Evolutionary conservation across 2,113 vertebrate species (phyloP).

Genomic region (Semnornis frantzii): DNA sequence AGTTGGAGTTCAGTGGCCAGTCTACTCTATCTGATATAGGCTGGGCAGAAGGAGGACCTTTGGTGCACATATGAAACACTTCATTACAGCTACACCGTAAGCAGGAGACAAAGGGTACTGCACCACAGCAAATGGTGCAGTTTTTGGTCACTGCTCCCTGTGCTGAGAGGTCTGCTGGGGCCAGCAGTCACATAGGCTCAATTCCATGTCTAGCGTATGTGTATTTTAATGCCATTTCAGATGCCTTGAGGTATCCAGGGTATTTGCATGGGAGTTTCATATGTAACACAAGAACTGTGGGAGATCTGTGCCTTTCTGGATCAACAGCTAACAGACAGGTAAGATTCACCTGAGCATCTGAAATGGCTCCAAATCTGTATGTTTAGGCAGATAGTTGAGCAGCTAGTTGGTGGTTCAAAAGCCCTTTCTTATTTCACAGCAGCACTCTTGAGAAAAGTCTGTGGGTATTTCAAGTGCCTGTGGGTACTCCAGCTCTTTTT

Average conservation of each 20-base stretch:
- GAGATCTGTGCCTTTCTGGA: not conserved
- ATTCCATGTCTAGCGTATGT: not conserved
- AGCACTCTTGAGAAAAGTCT: rapidly evolving
- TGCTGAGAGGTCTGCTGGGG: not conserved
- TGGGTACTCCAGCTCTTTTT: not conserved
- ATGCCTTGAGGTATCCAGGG: not conserved
- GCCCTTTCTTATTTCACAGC: not conserved
- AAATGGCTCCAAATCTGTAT: not conserved
- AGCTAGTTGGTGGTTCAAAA: not conserved
- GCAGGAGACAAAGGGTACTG: not conserved
- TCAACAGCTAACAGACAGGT: not conserved
- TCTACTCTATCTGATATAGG: too few relatives aligned
- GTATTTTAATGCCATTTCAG: not conserved
- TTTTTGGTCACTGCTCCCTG: not conserved
- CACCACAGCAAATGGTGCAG: not conserved
- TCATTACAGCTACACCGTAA: not conserved
- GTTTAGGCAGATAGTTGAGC: not conserved
- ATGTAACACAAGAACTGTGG: not conserved
- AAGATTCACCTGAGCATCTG: not conserved
- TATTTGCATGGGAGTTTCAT: not conserved
- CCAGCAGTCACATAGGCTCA: rapidly evolving
- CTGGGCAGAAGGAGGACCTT: not conserved
- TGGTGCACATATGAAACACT: not conserved
- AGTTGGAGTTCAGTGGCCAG: not conserved
- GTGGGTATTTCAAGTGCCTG: not conserved